These are phyloP conservation scores for Stegodyphus mimosarum DNA, from an alignment of 1,140 invertebrate species.

Conservation along the genomic window DNA sequence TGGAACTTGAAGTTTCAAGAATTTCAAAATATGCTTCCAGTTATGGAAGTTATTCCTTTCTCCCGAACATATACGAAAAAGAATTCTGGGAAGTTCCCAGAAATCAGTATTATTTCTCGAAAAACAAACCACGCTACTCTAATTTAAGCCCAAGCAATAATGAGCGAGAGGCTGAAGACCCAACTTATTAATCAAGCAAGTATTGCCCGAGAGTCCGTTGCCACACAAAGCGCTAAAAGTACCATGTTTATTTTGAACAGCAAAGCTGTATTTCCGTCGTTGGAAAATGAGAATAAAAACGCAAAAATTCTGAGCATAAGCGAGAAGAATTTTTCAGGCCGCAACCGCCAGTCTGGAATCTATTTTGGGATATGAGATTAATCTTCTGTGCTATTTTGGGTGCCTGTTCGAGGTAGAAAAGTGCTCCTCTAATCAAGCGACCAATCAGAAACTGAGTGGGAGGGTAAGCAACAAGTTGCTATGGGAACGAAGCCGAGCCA, in stretches of 20 bases:
- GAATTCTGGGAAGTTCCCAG: neutral
- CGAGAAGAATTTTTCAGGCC: slow-evolving; percentile 26
- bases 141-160: neutral
- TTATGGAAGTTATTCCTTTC: too few species aligned
- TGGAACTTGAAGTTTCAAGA: too few species aligned
- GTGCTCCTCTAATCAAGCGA: slow-evolving; percentile 29
- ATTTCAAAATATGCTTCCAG: too few species aligned
- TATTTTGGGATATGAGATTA: slow-evolving; percentile 46
- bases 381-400: slow-evolving; percentile 40
- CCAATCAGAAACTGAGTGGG: slow-evolving; percentile 38
- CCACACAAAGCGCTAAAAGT: too few species aligned
- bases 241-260: too few species aligned
- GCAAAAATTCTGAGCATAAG: slow-evolving; percentile 1
- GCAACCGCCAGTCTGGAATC: slow-evolving; percentile 19
- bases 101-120: neutral
- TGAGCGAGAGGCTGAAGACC: neutral
- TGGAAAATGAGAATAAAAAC: neutral
- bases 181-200: neutral
- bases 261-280: neutral
- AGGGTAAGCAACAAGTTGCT: slow-evolving; percentile 54
- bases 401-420: slow-evolving; percentile 17
- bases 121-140: neutral
- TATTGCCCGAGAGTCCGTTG: neutral
- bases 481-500: slow-evolving; percentile 32
- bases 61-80: too few species aligned